Conservation (phyloP, 2,888 invertebrate genomes). For the Julus scanicus region DNA sequence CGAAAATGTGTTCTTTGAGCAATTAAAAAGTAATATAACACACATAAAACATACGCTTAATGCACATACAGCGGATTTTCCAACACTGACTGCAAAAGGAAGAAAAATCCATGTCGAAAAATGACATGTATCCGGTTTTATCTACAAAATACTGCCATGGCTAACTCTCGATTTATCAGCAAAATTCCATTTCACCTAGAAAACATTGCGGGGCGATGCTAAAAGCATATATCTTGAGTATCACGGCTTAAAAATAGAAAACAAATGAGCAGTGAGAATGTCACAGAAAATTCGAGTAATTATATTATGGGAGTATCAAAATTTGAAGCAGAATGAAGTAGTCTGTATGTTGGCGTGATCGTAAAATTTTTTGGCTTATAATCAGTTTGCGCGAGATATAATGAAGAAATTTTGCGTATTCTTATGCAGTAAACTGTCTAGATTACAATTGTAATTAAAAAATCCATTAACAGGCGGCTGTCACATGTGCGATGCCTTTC, state of each 20-base stretch:
- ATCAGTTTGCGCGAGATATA: not conserved
- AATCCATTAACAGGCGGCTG: not conserved
- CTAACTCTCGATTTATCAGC: not conserved
- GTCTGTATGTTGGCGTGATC: not conserved
- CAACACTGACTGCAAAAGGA: too few relatives aligned
- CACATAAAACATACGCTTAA: too few relatives aligned
- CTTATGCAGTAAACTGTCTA: not conserved
- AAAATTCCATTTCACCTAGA: not conserved
- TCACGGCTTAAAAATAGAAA: not conserved
- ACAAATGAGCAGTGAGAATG: not conserved
- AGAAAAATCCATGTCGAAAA: too few relatives aligned
- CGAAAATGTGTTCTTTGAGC: too few relatives aligned
- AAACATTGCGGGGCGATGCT: conserved; percentile 4
- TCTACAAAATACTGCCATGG: not conserved
- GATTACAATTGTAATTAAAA: not conserved
- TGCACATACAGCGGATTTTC: too few relatives aligned
- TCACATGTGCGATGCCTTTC: not conserved
- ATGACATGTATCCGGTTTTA: conserved; percentile 32
- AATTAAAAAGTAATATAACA: too few relatives aligned
- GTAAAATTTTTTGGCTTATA: not conserved
- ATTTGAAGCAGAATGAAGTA: not conserved
- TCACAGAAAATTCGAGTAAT: not conserved
- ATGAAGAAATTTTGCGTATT: not conserved
- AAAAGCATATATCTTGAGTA: conserved; percentile 33
- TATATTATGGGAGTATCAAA: not conserved